Evolutionary conservation across 2,888 invertebrate genomes (phyloP).

Genomic region (Tipula helvola): DNA sequence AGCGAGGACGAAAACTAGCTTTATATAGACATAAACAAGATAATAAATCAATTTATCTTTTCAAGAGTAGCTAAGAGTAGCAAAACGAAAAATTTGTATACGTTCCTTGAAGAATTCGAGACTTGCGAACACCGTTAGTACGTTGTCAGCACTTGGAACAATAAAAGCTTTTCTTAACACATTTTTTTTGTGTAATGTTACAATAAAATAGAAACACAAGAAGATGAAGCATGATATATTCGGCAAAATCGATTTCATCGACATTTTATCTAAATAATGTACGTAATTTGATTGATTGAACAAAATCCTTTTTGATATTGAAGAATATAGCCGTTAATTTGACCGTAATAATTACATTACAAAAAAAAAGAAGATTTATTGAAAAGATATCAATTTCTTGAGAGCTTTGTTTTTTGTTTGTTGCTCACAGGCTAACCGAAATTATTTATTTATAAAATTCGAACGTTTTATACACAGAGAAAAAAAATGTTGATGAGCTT

Average conservation of each 20-base stretch:
- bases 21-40: background rate
- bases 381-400: background rate
- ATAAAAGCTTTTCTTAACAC: background rate
- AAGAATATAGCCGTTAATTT: background rate
- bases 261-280: background rate
- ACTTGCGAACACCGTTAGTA: background rate
- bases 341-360: background rate
- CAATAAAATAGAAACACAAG: background rate
- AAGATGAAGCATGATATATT: background rate
- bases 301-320: background rate
- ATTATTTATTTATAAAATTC: background rate
- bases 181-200: background rate
- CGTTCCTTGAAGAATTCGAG: background rate
- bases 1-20: background rate
- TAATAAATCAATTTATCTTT: background rate
- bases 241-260: background rate
- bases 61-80: background rate
- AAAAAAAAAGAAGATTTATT: background rate
- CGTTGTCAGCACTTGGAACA: background rate
- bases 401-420: background rate
- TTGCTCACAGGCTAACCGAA: background rate
- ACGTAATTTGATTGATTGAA: background rate
- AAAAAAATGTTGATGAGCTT: background rate
- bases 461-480: background rate
- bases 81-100: background rate